phyloP scores from a whole-genome alignment of 2,113 vertebrate genomes.

The Onychorhynchus coronatus region DNA sequence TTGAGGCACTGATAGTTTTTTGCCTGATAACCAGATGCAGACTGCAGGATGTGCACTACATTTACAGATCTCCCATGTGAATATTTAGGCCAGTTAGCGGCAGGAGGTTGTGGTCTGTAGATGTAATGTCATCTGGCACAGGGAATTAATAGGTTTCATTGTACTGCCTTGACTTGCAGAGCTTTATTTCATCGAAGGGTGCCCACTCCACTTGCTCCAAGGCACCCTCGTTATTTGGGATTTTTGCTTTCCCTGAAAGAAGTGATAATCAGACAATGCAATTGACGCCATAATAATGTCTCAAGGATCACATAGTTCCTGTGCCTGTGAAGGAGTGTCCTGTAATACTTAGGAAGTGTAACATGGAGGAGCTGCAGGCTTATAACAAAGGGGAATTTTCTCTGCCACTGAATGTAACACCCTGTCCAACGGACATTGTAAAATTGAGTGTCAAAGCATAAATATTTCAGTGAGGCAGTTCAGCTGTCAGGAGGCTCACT shows the following conservation, averaged over 20 bases:
- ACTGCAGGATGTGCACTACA: slow-evolving; percentile 52
- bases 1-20: slow-evolving; percentile 40
- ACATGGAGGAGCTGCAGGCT: not conserved
- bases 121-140: slow-evolving; percentile 69
- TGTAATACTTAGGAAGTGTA: not conserved
- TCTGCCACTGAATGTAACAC: not conserved
- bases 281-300: not conserved
- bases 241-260: not conserved
- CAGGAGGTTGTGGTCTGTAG: slow-evolving; percentile 62
- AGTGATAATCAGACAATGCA: not conserved
- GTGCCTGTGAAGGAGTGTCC: not conserved
- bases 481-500: not conserved
- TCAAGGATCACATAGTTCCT: not conserved
- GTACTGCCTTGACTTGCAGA: slow-evolving; percentile 44
- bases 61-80: slow-evolving; percentile 65
- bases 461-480: not conserved
- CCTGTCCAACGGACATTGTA: not conserved
- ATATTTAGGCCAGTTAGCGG: slow-evolving; percentile 65
- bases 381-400: not conserved
- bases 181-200: slow-evolving; percentile 18
- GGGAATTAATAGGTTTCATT: slow-evolving; percentile 72
- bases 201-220: slow-evolving; percentile 30
- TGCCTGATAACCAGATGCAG: slow-evolving; percentile 72
- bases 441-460: slow-evolving; percentile 12
- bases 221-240: not conserved